These are phyloP conservation scores for Cygnus buccinator DNA, from an alignment of 2,113 vertebrate genomes.

Conservation along the genomic window DNA sequence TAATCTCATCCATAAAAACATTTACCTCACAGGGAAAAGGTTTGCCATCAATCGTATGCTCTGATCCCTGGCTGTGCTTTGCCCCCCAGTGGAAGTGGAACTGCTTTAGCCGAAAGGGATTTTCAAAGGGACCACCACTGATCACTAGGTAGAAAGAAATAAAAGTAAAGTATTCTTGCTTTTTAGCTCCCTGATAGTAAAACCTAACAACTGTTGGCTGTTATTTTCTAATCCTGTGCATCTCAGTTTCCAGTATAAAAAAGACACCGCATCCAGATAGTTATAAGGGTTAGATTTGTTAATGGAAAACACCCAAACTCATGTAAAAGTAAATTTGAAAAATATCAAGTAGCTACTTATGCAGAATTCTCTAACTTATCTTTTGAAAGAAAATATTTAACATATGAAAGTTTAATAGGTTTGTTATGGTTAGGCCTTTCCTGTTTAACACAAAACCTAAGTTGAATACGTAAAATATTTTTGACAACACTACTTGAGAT, in stretches of 20 bases:
- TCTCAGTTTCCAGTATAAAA: background rate
- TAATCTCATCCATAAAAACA: background rate
- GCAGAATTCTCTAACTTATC: background rate
- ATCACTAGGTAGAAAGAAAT: constrained; percentile 78
- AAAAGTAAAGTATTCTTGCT: background rate
- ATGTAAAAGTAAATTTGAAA: background rate
- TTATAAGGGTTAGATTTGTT: background rate
- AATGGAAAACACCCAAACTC: background rate
- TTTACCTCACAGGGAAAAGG: constrained; percentile 90
- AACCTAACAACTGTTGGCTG: background rate
- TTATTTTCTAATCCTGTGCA: background rate
- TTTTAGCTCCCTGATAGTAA: background rate
- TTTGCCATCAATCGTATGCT: constrained; percentile 90
- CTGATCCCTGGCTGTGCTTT: constrained; percentile 87
- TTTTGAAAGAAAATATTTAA: background rate
- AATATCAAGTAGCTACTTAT: background rate
- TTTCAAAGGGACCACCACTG: constrained; percentile 87
- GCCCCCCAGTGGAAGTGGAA: constrained; percentile 98
- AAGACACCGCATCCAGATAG: background rate
- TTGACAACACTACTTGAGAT: background rate
- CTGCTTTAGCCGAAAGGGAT: constrained; percentile 91
- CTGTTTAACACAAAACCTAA: background rate
- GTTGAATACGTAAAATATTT: background rate
- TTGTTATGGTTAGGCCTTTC: background rate
- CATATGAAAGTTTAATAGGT: background rate